Conservation (phyloP, 35 echinoderm and acorn worm species). For the Holothuria glaberrima region DNA sequence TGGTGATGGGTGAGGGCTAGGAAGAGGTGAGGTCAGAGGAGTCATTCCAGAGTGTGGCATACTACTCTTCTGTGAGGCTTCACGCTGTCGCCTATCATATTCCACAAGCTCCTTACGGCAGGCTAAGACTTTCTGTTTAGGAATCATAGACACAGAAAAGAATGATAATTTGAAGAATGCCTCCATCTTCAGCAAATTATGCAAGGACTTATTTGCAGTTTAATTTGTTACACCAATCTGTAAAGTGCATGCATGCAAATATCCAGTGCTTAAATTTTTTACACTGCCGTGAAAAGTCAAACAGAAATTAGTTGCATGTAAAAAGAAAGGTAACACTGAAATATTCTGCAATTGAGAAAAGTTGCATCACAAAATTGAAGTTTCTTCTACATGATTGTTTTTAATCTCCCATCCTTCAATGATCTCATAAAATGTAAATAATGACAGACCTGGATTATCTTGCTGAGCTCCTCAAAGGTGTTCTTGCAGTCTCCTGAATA, state of each 20-base stretch:
- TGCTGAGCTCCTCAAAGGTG: conserved; percentile 98
- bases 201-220: too few relatives aligned
- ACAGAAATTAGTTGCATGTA: too few relatives aligned
- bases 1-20: conserved; percentile 92
- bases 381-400: too few relatives aligned
- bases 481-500: conserved; percentile 97
- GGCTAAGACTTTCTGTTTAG: conserved; percentile 90
- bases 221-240: too few relatives aligned
- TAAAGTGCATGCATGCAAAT: too few relatives aligned
- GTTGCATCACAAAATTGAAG: too few relatives aligned
- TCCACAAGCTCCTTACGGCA: conserved; percentile 98
- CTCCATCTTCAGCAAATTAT: not conserved
- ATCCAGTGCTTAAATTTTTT: too few relatives aligned
- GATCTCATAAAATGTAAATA: too few relatives aligned
- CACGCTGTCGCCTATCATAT: conserved; percentile 89
- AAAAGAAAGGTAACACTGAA: too few relatives aligned
- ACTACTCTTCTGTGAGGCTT: conserved; percentile 75
- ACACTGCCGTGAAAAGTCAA: too few relatives aligned
- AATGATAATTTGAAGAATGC: not conserved
- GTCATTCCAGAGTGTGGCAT: conserved; percentile 85
- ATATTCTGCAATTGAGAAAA: too few relatives aligned
- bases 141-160: not conserved
- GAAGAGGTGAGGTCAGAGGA: conserved; percentile 77
- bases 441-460: conserved; percentile 90
- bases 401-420: too few relatives aligned